Evolutionary conservation across 2,888 invertebrate species (phyloP).

Genomic region (Piscicola geometra): DNA sequence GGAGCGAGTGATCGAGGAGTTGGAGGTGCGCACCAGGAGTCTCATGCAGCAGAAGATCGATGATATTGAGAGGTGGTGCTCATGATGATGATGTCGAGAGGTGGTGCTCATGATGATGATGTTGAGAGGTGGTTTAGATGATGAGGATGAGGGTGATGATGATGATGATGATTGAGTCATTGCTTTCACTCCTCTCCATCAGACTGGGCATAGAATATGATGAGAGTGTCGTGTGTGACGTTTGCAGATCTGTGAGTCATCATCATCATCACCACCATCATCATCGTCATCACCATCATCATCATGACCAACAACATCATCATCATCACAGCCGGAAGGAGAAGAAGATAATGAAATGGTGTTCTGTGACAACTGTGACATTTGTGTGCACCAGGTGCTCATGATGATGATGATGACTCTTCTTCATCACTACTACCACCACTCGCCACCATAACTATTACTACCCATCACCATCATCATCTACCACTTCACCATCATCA

Average conservation of each 20-base stretch:
- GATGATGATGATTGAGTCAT: too few species aligned
- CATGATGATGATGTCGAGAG: too few species aligned
- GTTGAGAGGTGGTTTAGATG: conserved; percentile 52
- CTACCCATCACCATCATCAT: background rate
- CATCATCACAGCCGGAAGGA: conserved; percentile 31
- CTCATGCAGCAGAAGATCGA: conserved; percentile 80
- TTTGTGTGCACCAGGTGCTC: conserved; percentile 87
- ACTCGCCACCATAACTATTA: background rate
- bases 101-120: conserved; percentile 41
- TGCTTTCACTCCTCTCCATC: conserved; percentile 44
- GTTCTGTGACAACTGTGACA: conserved; percentile 82
- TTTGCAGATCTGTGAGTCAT: conserved; percentile 77
- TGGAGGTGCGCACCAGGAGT: conserved; percentile 69
- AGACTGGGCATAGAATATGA: conserved; percentile 87
- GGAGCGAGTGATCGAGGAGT: conserved; percentile 82
- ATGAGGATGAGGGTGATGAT: conserved; percentile 40
- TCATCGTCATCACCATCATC: background rate
- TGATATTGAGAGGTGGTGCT: conserved; percentile 71
- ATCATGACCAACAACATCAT: background rate
- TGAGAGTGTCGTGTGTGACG: conserved; percentile 97
- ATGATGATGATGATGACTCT: background rate
- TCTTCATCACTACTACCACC: background rate
- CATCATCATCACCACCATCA: conserved; percentile 28
- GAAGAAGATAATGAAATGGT: conserved; percentile 38
- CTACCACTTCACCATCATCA: background rate